Percentiles rank a stretch among this genome's conserved stretches.
Conservation (phyloP, 2,113 vertebrate genomes). For the Strix uralensis region DNA sequence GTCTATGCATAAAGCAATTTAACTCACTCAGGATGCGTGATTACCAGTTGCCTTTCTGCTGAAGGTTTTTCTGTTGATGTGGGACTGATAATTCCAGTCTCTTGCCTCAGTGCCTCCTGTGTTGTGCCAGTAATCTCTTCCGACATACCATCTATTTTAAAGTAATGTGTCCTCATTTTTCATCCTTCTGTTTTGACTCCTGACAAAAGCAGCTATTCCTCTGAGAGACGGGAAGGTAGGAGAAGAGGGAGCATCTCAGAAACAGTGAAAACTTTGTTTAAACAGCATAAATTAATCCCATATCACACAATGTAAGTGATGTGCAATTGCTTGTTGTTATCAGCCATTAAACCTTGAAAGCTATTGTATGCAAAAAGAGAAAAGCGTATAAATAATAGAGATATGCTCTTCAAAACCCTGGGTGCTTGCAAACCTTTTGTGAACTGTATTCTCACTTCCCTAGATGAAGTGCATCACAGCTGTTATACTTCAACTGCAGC, state of each 20-base stretch:
- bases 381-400: background rate
- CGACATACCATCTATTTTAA: background rate
- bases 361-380: background rate
- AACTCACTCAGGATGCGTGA: background rate
- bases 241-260: background rate
- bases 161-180: background rate
- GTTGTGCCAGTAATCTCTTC: background rate
- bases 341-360: conserved; percentile 16
- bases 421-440: background rate
- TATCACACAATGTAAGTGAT: background rate
- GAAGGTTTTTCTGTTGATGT: background rate
- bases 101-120: background rate
- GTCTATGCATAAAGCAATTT: background rate
- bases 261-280: background rate
- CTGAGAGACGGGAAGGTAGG: background rate
- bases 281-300: background rate
- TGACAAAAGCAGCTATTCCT: conserved; percentile 2
- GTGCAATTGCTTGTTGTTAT: background rate
- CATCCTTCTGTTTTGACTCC: background rate
- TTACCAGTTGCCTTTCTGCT: background rate
- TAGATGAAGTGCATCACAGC: background rate
- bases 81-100: background rate
- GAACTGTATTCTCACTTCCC: background rate
- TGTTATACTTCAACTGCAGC: background rate
- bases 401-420: background rate